A percentile compares a stretch with the other conserved stretches of the same genome.
These are phyloP conservation scores for Chaetura pelagica DNA, from an alignment of 2,113 vertebrate genomes.

Conservation along the genomic window DNA sequence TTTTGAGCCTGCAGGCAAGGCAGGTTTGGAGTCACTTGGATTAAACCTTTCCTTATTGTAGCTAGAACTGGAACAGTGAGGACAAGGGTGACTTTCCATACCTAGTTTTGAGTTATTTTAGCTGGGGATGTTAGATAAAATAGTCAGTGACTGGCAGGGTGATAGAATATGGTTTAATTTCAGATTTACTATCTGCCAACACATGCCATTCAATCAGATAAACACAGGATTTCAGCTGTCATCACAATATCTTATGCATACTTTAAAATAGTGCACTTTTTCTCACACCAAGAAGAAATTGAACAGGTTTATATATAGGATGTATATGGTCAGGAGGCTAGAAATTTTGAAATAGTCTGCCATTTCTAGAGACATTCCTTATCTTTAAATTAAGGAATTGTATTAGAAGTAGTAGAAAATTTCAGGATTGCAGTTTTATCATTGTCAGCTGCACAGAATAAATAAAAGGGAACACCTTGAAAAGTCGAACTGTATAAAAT, in stretches of 20 bases:
- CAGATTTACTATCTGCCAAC: conserved; percentile 73
- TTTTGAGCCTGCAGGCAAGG: neutral
- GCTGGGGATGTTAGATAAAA: conserved; percentile 33
- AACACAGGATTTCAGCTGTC: conserved; percentile 70
- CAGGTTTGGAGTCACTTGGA: neutral
- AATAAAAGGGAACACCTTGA: neutral
- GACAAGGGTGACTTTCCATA: neutral
- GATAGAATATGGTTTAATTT: conserved; percentile 67
- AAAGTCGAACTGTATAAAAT: neutral
- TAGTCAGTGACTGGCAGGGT: conserved; percentile 45
- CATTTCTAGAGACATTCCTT: conserved; percentile 32
- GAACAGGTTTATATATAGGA: conserved; percentile 57
- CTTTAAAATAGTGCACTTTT: conserved; percentile 69
- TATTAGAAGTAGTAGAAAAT: neutral
- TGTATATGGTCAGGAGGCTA: neutral
- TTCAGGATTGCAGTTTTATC: neutral
- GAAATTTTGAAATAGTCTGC: conserved; percentile 34
- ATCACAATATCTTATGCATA: conserved; percentile 60
- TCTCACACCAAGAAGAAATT: conserved; percentile 39
- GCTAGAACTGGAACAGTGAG: neutral
- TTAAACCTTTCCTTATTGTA: neutral
- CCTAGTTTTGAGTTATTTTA: conserved; percentile 28
- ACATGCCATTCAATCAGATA: conserved; percentile 71
- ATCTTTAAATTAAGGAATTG: conserved; percentile 39
- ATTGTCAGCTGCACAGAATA: neutral